Conservation (phyloP, 2,888 invertebrate genomes). For the Odontomyia ornata region DNA sequence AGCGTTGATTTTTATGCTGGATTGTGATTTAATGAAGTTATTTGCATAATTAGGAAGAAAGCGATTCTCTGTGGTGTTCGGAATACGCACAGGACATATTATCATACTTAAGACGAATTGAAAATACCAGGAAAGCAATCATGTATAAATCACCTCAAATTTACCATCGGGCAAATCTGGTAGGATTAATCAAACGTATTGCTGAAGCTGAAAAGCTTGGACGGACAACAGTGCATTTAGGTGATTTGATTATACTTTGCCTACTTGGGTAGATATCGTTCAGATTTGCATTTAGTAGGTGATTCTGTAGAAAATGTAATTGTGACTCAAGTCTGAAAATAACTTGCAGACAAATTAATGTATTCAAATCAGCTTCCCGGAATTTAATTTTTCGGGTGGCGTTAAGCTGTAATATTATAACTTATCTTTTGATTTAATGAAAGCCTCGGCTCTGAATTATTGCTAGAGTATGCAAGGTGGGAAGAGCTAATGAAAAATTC, state of each 20-base stretch:
- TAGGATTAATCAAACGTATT: conserved; percentile 55
- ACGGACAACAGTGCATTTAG: conserved; percentile 59
- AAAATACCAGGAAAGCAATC: conserved; percentile 56
- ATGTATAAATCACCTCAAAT: conserved; percentile 56
- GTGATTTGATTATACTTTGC: conserved; percentile 51
- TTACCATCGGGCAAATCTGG: conserved; percentile 53
- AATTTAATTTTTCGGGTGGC: too few species aligned
- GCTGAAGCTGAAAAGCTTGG: conserved; percentile 54
- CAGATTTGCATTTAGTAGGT: too few species aligned
- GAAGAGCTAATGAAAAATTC: too few species aligned
- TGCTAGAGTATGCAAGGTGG: too few species aligned
- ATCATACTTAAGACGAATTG: conserved; percentile 56
- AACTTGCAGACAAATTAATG: too few species aligned
- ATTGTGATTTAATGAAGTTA: too few species aligned
- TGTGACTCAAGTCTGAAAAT: too few species aligned
- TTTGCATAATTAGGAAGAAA: background rate
- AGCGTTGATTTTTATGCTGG: background rate
- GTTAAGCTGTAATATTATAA: too few species aligned
- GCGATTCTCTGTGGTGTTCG: conserved; percentile 54
- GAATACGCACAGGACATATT: conserved; percentile 61
- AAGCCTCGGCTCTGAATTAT: too few species aligned
- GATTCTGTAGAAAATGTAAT: too few species aligned
- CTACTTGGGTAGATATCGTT: background rate
- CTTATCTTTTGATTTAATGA: too few species aligned
- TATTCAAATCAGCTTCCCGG: too few species aligned